phyloP scores from a whole-genome alignment of 2,113 vertebrate species.

The Hassar affinis region DNA sequence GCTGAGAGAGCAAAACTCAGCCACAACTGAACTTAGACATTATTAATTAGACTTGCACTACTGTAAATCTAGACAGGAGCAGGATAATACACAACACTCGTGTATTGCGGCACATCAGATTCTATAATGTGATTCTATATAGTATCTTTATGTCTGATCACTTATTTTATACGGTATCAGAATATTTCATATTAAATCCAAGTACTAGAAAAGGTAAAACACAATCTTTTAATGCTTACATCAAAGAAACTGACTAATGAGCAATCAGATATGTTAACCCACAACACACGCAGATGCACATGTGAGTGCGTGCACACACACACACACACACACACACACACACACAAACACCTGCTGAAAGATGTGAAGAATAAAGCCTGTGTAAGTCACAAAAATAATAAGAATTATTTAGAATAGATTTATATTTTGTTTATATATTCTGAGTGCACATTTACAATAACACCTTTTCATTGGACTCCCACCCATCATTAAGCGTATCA shows the following conservation, averaged over 20 bases:
- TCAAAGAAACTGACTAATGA: conserved; percentile 40
- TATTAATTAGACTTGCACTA: background rate
- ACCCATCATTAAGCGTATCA: background rate
- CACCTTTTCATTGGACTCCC: background rate
- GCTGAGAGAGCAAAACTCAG: background rate
- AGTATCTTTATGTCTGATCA: background rate
- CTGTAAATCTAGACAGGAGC: background rate
- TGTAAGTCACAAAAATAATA: background rate
- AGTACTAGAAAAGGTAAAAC: background rate
- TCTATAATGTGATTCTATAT: background rate
- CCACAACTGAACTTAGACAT: no score
- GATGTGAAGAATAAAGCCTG: background rate
- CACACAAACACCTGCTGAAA: background rate
- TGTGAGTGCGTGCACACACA: background rate
- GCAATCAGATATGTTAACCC: conserved; percentile 29
- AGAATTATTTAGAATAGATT: background rate
- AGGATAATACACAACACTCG: background rate
- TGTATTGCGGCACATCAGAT: background rate
- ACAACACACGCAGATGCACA: conserved; percentile 22
- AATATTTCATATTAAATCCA: background rate
- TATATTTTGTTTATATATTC: background rate
- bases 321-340: conserved; percentile 38
- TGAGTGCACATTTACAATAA: background rate
- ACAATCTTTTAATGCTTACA: conserved; percentile 15
- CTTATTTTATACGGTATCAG: background rate